Evolutionary conservation across 2,888 invertebrate genomes (phyloP).

Genomic region (Netelia fuscicornis): DNA sequence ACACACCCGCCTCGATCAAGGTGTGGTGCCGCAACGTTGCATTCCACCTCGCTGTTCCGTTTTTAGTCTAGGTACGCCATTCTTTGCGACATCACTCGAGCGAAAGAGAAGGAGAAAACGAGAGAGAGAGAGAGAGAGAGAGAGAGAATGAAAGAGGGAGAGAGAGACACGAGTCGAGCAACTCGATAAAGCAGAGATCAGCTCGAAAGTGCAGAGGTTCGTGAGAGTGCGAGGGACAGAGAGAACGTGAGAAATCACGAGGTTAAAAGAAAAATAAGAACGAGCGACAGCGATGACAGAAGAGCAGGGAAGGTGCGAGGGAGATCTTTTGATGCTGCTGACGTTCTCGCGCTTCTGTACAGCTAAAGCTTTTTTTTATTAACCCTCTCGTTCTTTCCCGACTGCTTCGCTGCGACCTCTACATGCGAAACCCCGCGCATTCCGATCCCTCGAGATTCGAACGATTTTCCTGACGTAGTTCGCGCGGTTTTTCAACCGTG

Average conservation of each 20-base stretch:
- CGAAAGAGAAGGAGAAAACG: not conserved
- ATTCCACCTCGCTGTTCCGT: constrained; percentile 82
- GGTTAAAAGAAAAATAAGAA: constrained; percentile 17
- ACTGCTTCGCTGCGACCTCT: not conserved
- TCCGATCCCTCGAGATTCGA: constrained; percentile 55
- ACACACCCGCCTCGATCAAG: constrained; percentile 73
- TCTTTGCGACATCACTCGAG: constrained; percentile 78
- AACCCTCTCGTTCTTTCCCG: not conserved
- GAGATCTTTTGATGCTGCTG: constrained; percentile 26
- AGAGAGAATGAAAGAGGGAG: not conserved
- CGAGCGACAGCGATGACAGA: constrained; percentile 8
- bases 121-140: not conserved
- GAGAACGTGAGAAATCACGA: constrained; percentile 19
- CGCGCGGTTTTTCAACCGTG: not conserved
- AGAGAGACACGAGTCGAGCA: not conserved
- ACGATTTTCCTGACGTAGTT: constrained; percentile 26
- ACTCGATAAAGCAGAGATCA: constrained; percentile 13
- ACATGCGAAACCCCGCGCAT: constrained; percentile 12
- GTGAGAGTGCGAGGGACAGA: constrained; percentile 16
- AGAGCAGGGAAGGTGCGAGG: constrained; percentile 15
- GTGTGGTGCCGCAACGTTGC: constrained; percentile 80
- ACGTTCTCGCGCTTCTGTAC: constrained; percentile 49
- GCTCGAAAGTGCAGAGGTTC: not conserved
- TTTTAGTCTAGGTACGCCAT: constrained; percentile 83
- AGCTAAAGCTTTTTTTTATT: constrained; percentile 26